Evolutionary conservation across 1,140 invertebrate species (phyloP).

Genomic region (Drosophila trapezifrons): DNA sequence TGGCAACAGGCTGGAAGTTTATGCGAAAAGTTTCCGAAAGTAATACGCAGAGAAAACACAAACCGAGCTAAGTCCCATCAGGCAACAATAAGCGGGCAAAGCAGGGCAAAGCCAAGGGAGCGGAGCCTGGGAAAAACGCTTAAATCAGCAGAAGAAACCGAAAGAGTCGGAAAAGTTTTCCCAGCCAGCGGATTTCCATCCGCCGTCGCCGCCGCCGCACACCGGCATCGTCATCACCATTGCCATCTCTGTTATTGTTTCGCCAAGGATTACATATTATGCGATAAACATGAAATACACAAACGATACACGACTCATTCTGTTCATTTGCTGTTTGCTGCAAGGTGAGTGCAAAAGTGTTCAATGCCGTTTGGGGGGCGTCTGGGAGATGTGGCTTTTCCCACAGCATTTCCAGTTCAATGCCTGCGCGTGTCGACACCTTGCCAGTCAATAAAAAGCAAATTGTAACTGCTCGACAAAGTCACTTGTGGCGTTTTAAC

Average conservation of each 20-base stretch:
- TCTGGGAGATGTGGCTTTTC: no score
- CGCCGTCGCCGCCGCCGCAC: conserved; percentile 1
- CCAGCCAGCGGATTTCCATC: conserved; percentile 37
- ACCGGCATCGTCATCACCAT: conserved; percentile 49
- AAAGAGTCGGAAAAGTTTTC: conserved; percentile 44
- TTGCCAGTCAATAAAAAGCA: conserved; percentile 81
- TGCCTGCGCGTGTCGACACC: conserved; percentile 59
- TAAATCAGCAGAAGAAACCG: conserved; percentile 60
- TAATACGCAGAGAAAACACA: conserved; percentile 66
- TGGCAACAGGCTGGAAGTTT: conserved; percentile 76
- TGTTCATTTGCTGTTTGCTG: conserved; percentile 80
- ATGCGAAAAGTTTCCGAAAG: conserved; percentile 75
- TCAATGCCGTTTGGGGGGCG: conserved; percentile 6
- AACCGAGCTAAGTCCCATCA: conserved; percentile 57
- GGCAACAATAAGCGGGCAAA: conserved; percentile 64
- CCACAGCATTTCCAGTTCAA: conserved; percentile 50
- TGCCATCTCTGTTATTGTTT: conserved; percentile 43
- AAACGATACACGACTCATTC: conserved; percentile 75
- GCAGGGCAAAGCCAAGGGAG: conserved; percentile 38
- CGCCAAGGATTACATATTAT: conserved; percentile 75
- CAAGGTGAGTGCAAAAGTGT: conserved; percentile 74
- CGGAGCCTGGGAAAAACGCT: conserved; percentile 58
- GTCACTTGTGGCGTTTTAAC: conserved; percentile 80
- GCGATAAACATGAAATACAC: conserved; percentile 79
- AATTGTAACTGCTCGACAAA: conserved; percentile 79